These are phyloP conservation scores for Microcebus lehilahytsara DNA, from an alignment of 2,113 vertebrate species.

Conservation along the genomic window DNA sequence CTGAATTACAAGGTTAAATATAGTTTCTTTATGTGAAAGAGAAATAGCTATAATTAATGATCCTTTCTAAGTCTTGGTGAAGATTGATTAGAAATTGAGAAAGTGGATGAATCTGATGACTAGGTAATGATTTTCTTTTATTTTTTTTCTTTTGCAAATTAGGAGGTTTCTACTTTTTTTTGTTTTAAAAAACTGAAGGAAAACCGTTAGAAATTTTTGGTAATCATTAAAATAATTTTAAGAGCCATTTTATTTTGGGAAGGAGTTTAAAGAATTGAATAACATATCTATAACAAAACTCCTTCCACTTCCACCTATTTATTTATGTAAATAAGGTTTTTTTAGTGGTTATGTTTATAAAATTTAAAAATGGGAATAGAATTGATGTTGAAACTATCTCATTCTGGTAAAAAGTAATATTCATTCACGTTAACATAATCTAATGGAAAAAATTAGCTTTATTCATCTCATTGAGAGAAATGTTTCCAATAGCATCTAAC, in stretches of 20 bases:
- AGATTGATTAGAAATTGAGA: constrained; percentile 36
- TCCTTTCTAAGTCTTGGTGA: constrained; percentile 18
- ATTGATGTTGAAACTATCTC: background rate
- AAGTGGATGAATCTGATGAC: constrained; percentile 25
- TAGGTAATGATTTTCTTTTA: background rate
- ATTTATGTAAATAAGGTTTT: background rate
- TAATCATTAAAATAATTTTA: constrained; percentile 46
- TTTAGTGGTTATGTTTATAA: background rate
- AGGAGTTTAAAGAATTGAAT: background rate
- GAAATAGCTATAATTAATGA: constrained; percentile 46
- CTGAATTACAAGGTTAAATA: constrained; percentile 34
- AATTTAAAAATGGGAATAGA: background rate
- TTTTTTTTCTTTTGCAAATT: constrained; percentile 1
- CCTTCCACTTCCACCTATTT: background rate
- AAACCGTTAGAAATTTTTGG: background rate
- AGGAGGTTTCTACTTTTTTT: background rate
- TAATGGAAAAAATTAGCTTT: background rate
- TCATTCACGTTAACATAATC: background rate
- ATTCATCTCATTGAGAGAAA: background rate
- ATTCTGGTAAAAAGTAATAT: constrained; percentile 37
- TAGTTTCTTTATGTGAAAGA: constrained; percentile 21
- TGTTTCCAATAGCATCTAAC: background rate
- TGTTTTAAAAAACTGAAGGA: constrained; percentile 33
- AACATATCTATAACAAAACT: background rate
- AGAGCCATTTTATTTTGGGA: background rate